Conservation (phyloP, 2,797 vertebrate species). For the Neopelma chrysocephalum region DNA sequence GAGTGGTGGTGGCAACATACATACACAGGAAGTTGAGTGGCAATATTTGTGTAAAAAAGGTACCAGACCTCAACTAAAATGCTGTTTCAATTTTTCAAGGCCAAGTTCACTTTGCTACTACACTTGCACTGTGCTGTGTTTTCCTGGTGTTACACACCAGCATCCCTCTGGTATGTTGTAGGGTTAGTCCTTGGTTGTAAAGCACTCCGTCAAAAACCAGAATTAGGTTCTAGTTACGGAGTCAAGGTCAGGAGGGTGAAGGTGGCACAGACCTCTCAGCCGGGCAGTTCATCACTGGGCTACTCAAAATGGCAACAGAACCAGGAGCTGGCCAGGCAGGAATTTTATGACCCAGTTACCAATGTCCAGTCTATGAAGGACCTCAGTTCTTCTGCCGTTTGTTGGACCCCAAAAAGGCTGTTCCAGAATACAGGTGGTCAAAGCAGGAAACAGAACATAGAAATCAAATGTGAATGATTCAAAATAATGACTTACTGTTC, state of each 20-base stretch:
- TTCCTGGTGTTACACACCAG: background rate
- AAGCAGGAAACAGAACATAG: background rate
- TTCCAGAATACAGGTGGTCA: background rate
- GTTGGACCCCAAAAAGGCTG: background rate
- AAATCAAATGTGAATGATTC: background rate
- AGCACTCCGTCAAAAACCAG: background rate
- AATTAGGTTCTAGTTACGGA: background rate
- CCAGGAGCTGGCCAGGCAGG: background rate
- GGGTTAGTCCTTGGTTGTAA: background rate
- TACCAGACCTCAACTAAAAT: background rate
- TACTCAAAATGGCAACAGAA: background rate
- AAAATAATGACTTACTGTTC: background rate
- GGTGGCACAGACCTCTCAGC: background rate
- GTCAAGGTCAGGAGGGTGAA: background rate
- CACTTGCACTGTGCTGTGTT: accelerated
- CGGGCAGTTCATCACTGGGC: background rate
- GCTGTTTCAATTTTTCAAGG: background rate
- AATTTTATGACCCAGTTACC: background rate
- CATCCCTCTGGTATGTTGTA: background rate
- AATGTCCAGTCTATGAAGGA: background rate
- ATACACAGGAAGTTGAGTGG: background rate
- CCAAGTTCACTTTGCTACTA: background rate
- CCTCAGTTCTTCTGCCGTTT: background rate
- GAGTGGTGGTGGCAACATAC: background rate
- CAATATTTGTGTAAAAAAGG: background rate